Base-by-base conservation (phyloP, 1,140 invertebrate species). In the Hydropsyche tenuis region DNA sequence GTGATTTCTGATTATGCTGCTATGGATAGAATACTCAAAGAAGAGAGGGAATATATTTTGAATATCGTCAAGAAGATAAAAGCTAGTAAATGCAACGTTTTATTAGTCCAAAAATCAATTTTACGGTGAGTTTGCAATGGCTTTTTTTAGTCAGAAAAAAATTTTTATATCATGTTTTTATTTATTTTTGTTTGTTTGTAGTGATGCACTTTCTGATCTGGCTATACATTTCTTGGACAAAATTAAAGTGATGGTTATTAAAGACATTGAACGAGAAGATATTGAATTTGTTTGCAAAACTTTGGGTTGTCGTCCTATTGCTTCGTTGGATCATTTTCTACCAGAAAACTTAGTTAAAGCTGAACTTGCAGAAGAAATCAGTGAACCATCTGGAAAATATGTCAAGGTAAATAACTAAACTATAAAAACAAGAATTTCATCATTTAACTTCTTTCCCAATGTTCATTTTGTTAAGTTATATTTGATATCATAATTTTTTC, bases 41-140 rank as follows among this genome's bases (percentile, higher is more conserved):
- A 99, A 85, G 98, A 99, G 85, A 90, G 98, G 65, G 90, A 95
- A 62, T 99, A 99, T 81, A 98, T 99, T 79, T 87, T 99, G 20
- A 99, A 99, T 79, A 98, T 99, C 81, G 95, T 99, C 0, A 99
- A 99, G 84, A 96, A 99, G 82, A 97, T 99, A 56, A 99, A 99
- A 82, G 99, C 99, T 80, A 88, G 96, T 76, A 97, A 97, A 5
- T 99, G 98, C 83, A 99, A 97, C 86, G 95, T 99, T 27, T 88
- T 99, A 0, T 86, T 99, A 14, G 96, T 99, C 60, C 98, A 99
- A 85, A 99, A 99, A 84, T 99, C 97, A 0, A 99, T 99, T 82
- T 87, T 99, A 37, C 91, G 97, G 91, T 92, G 81, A 75, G 12
- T 48, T 53, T 53, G 7, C 7, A 18, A n/a, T 48, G 4, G 2